Evolutionary conservation across 37 sponge, comb jelly and placozoan species (phyloP), one percentile per base, ranked within the genome.

Genomic region (Eunapius fragilis): DNA sequence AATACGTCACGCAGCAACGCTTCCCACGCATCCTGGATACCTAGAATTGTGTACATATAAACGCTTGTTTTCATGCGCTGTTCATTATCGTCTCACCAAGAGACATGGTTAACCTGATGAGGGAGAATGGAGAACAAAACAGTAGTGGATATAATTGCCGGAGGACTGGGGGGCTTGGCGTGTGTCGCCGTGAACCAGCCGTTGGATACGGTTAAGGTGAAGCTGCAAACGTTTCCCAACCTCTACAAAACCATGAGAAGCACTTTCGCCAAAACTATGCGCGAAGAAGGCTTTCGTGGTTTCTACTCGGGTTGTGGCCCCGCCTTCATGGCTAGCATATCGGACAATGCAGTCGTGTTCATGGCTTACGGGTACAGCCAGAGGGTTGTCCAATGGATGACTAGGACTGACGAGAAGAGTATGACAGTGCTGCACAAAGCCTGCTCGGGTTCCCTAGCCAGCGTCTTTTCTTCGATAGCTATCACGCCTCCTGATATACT

Each of bases 161-260:
- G 92, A 25, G 87, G 79, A 24, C 47, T 87, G 47, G 92, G 88
- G 5, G 92, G 92, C 0, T 30, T 78, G 36, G 79, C 87, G 3
- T 91, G 87, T 74, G 88, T 87, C 12, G 30, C 79, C 28, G 84
- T 88, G 11, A 88, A 88, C 24, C 94, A 94, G 67, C 94, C 94
- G 25, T 81, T 94, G 28, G 94, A 94, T 48, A 94, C 94, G 2
- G 82, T 90, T 2, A 94, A 94, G 70, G 90, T 90, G 79, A 87
- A 86, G 74, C 68, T 86, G 14, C 91, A 91, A 74, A 85, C 82
- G 3, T 75, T 72, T 31, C 87, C 91, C 2, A 68, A 69, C 45
- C 22, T 77, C 30, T 91, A 86, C 74, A 28, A 27, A 19, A 71
- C 86, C 31, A 12, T 50, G 19, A 30, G 30, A 30, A 49, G 78